Percentiles rank a stretch among this genome's conserved stretches.
Evolutionary conservation across 2,888 invertebrate species (phyloP).

Genomic region (Hirtodrosophila cameraria): DNA sequence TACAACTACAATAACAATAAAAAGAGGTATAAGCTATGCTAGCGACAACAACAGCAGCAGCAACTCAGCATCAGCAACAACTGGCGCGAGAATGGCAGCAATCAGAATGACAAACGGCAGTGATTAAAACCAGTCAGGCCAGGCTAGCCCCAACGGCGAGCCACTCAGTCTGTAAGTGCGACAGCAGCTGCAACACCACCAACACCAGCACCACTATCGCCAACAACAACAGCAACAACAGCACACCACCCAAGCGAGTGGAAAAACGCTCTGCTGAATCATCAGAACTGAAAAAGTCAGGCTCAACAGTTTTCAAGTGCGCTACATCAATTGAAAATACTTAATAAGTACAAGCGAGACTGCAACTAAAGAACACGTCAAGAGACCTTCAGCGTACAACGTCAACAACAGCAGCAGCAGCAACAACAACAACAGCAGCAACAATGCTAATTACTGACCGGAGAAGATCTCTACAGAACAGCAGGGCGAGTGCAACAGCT

Average conservation of each 20-base stretch:
- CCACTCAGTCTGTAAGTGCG: slow-evolving; percentile 46
- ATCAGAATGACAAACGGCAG: slow-evolving; percentile 71
- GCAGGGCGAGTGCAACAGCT: slow-evolving; percentile 21
- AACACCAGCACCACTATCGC: slow-evolving; percentile 8
- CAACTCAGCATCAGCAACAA: slow-evolving; percentile 37
- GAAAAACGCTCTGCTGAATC: slow-evolving; percentile 50
- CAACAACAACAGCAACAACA: slow-evolving; percentile 21
- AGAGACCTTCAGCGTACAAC: slow-evolving; percentile 63
- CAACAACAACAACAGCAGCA: slow-evolving; percentile 21
- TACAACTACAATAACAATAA: background rate
- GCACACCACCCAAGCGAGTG: slow-evolving; percentile 26
- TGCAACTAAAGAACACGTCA: slow-evolving; percentile 45
- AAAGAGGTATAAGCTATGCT: slow-evolving; percentile 41
- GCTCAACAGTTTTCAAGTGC: slow-evolving; percentile 54
- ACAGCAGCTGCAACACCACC: slow-evolving; percentile 28
- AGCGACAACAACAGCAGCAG: slow-evolving; percentile 40
- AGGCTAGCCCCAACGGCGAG: slow-evolving; percentile 33
- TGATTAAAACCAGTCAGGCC: slow-evolving; percentile 76
- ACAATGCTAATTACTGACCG: slow-evolving; percentile 56
- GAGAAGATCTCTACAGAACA: slow-evolving; percentile 30
- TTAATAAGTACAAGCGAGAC: slow-evolving; percentile 42
- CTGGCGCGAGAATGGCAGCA: slow-evolving; percentile 74
- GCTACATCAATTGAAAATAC: slow-evolving; percentile 62
- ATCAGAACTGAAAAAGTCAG: slow-evolving; percentile 42
- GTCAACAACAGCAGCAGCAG: slow-evolving; percentile 43